Percentiles rank a stretch among this genome's conserved stretches.
These are phyloP conservation scores for Allobates femoralis DNA, from an alignment of 2,797 vertebrate species.

Conservation along the genomic window DNA sequence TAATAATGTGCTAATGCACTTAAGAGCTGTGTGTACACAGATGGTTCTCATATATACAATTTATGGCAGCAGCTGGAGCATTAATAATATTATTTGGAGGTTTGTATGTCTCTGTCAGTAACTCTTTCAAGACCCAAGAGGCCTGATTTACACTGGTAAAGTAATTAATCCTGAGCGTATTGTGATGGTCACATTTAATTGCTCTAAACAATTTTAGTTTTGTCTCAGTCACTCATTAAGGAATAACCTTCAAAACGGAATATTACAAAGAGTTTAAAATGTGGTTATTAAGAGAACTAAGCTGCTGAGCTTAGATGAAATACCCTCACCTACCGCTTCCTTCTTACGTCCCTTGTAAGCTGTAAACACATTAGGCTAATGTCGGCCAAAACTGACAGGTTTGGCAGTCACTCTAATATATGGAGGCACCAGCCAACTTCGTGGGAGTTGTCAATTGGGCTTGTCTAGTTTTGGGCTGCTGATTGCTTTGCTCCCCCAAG, in stretches of 20 bases:
- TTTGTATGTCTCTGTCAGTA: not conserved
- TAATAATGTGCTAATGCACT: slow-evolving; percentile 57
- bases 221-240: not conserved
- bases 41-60: slow-evolving; percentile 50
- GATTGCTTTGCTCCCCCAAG: too few species aligned
- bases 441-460: too few species aligned
- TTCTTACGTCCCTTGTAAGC: too few species aligned
- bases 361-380: too few species aligned
- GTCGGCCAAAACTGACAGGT: too few species aligned
- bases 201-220: not conserved
- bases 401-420: too few species aligned
- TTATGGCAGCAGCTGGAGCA: slow-evolving; percentile 43
- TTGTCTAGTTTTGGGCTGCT: too few species aligned
- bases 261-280: not conserved
- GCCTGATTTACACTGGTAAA: slow-evolving; percentile 7
- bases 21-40: slow-evolving; percentile 53
- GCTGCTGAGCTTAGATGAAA: not conserved
- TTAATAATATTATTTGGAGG: slow-evolving; percentile 35
- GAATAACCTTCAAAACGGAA: not conserved
- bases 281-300: not conserved
- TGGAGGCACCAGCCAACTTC: too few species aligned
- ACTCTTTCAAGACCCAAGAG: slow-evolving; percentile 29
- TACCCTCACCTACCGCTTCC: not conserved
- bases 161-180: slow-evolving; percentile 22
- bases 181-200: slow-evolving; percentile 13